phyloP scores from a whole-genome alignment of 1,140 invertebrate genomes.

The Achatina immaculata region DNA sequence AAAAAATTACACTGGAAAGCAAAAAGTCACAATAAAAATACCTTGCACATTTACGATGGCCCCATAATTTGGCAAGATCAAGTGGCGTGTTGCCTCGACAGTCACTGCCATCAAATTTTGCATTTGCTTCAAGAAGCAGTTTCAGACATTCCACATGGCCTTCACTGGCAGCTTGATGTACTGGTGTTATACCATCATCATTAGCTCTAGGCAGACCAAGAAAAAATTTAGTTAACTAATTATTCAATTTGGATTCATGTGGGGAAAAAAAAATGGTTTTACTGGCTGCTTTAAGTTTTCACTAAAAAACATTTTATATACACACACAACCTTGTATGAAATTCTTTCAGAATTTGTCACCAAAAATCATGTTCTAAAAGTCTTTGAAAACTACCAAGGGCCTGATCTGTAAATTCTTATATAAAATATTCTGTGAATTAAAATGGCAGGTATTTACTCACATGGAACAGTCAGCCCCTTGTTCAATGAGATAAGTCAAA shows the following conservation, averaged over 20 bases:
- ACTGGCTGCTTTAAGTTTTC: background rate
- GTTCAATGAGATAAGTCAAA: conserved; percentile 66
- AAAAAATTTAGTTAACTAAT: too few species aligned
- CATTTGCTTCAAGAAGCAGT: conserved; percentile 64
- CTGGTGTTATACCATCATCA: conserved; percentile 70
- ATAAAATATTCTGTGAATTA: conserved; percentile 1
- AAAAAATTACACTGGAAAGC: too few species aligned
- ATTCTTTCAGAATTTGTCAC: background rate
- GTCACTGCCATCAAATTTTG: conserved; percentile 64
- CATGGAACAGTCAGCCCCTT: conserved; percentile 68
- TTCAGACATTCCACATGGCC: conserved; percentile 70
- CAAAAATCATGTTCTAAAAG: background rate
- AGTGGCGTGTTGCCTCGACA: conserved; percentile 67
- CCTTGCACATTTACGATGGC: conserved; percentile 71
- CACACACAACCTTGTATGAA: background rate
- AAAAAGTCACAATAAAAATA: too few species aligned
- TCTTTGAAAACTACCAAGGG: background rate
- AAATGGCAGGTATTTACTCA: too few species aligned
- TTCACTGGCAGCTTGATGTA: conserved; percentile 70
- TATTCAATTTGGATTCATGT: too few species aligned
- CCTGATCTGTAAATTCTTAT: background rate
- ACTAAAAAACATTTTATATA: background rate
- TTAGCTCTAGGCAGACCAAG: conserved; percentile 57
- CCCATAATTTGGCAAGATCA: conserved; percentile 71
- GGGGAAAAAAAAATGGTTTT: background rate